These are phyloP conservation scores for Phalacrocorax brasilianus DNA, from an alignment of 2,113 vertebrate genomes.

Conservation along the genomic window DNA sequence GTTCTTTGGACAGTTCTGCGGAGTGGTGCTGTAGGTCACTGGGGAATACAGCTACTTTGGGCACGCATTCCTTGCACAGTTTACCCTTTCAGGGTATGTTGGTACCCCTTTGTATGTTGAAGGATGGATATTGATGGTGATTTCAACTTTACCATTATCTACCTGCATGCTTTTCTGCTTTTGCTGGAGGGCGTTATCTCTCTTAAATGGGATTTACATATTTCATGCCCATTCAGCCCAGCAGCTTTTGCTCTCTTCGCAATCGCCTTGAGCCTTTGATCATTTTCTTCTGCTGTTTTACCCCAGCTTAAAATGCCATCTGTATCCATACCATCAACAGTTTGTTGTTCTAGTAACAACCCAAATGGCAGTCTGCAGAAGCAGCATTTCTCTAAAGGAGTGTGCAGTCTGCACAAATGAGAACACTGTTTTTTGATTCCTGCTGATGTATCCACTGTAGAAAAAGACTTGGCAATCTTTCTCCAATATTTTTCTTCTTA, in stretches of 20 bases:
- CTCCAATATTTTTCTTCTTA: neutral
- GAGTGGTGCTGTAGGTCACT: neutral
- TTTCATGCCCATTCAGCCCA: slow-evolving; percentile 53
- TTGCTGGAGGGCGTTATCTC: slow-evolving; percentile 15
- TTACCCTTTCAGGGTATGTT: neutral
- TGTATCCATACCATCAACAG: slow-evolving; percentile 61
- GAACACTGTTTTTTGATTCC: neutral
- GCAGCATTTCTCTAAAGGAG: slow-evolving; percentile 39
- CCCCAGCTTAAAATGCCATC: slow-evolving; percentile 60
- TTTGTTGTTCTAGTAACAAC: slow-evolving; percentile 62
- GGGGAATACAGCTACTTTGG: neutral
- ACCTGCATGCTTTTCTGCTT: slow-evolving; percentile 40
- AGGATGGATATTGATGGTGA: neutral
- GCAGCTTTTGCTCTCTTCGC: slow-evolving; percentile 48
- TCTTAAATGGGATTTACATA: slow-evolving; percentile 47
- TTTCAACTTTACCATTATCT: neutral
- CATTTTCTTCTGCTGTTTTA: slow-evolving; percentile 57
- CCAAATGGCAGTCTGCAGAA: slow-evolving; percentile 60
- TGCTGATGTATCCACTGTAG: neutral
- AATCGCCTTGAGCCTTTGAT: slow-evolving; percentile 48
- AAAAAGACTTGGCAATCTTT: neutral
- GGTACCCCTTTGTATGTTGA: neutral
- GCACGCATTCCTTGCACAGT: neutral
- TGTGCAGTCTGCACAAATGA: slow-evolving; percentile 25
- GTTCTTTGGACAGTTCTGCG: neutral